A percentile compares a stretch with the other conserved stretches of the same genome.
These are phyloP conservation scores for Halichoeres trimaculatus DNA, from an alignment of 2,113 vertebrate species.

Conservation along the genomic window DNA sequence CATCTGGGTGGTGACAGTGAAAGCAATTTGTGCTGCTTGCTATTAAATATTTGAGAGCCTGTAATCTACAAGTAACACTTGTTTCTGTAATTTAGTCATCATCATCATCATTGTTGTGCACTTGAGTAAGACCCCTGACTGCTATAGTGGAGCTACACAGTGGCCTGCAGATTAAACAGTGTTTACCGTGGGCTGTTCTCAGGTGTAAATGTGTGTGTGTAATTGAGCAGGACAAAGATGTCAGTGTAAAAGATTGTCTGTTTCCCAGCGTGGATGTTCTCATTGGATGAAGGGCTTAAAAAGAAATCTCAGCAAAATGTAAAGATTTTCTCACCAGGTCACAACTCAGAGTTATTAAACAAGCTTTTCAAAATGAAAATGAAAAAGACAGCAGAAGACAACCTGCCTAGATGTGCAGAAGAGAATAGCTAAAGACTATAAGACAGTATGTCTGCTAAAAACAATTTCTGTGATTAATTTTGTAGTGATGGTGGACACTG, in stretches of 20 bases:
- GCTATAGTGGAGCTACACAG: background rate
- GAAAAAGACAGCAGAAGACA: no score
- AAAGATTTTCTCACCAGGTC: no score
- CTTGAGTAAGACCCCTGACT: background rate
- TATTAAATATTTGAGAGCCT: background rate
- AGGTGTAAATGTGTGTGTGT: conserved; percentile 5
- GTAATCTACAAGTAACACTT: background rate
- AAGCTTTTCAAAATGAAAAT: no score
- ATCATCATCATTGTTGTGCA: background rate
- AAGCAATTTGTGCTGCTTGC: background rate
- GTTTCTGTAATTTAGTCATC: background rate
- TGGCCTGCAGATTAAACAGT: background rate
- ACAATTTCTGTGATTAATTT: no score
- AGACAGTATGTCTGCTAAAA: no score
- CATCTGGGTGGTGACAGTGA: background rate
- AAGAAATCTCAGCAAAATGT: no score
- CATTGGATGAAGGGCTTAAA: background rate
- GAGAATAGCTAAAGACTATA: background rate
- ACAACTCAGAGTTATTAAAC: no score
- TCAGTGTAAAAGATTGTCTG: background rate
- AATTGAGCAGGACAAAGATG: background rate
- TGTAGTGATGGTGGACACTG: no score
- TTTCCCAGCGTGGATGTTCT: background rate
- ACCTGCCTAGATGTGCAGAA: no score
- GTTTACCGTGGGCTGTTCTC: background rate